Percentiles rank a stretch among this genome's conserved stretches.
Evolutionary conservation across 2,888 invertebrate genomes (phyloP).

Genomic region (Oscheius myriophilus): DNA sequence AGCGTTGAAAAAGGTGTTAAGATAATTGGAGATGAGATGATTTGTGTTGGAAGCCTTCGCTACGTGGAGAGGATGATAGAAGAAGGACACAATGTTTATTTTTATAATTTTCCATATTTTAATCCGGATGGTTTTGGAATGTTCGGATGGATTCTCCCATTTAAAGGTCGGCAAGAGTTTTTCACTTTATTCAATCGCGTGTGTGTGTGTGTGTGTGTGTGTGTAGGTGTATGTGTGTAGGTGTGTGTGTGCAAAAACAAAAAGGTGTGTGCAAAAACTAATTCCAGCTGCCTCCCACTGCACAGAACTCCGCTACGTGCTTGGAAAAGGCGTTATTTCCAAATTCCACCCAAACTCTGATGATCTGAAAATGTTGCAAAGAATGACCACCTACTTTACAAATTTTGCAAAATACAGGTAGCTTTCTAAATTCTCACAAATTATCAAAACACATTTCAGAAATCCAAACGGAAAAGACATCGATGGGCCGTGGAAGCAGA

Average conservation of each 20-base stretch:
- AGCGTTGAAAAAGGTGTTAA: no score
- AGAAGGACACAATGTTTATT: constrained; percentile 49
- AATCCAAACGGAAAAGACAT: constrained; percentile 18
- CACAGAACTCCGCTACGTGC: constrained; percentile 52
- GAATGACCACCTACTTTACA: constrained; percentile 55
- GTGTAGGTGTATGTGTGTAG: no score
- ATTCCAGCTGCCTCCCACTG: constrained; percentile 46
- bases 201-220: no score
- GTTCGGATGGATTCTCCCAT: constrained; percentile 50
- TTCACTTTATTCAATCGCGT: no score
- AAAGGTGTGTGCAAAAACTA: background rate
- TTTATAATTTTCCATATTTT: constrained; percentile 57
- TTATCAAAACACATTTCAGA: no score
- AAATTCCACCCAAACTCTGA: constrained; percentile 52
- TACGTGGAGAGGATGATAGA: constrained; percentile 38
- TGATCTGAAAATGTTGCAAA: constrained; percentile 53
- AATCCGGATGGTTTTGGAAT: constrained; percentile 50
- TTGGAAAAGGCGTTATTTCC: constrained; percentile 54
- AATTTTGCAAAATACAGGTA: constrained; percentile 61
- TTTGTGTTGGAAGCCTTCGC: constrained; percentile 38
- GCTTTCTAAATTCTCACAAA: background rate
- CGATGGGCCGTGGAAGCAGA: constrained; percentile 4
- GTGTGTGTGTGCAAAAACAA: constrained; percentile 19
- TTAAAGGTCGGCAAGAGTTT: constrained; percentile 40
- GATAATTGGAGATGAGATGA: constrained; percentile 46